Base-by-base conservation (phyloP, 2,888 invertebrate genomes). In the Lepidocyrtinus sp. region DNA sequence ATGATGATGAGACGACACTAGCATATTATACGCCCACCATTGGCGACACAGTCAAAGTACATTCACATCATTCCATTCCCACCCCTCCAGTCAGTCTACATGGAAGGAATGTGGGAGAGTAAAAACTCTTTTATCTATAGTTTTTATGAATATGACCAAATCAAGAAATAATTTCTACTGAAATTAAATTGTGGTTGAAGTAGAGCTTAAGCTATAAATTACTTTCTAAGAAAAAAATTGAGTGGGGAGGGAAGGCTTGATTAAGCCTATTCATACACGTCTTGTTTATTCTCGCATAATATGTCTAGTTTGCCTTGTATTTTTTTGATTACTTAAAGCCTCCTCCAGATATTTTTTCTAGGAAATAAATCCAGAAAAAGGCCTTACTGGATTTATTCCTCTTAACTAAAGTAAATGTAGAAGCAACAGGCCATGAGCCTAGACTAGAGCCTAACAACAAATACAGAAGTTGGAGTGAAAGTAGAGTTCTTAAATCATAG, bases 1-100 rank as follows among this genome's bases (percentile, higher is more conserved):
- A 72, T 46, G 72, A 46, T 62, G 46, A 63, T 72, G 72, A 46
- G 63, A 45, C 46, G 63, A 26, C 59, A 68, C 21, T 36, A 26
- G 22, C 62, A 19, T 19, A 2, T 19, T 36, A 62, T 71, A 59
- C 72, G 46, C 72, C 72, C 72, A 72, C 70, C 17, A 59, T 5
- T 63, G 63, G 36, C 63, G 71, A 27, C 67, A 27, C 67, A 67
- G 67, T 45, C 64, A 25, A 62, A 15, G 24, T 62, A 36, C 36
- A 36, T 36, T 36, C 36, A 36, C 36, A 36, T 36, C 36, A 36
- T 36, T 36, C 12, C 36, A 12, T 36, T 36, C 36, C 36, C n/a
- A n/a, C n/a, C n/a, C n/a, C n/a, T n/a, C n/a, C n/a, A n/a, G n/a
- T n/a, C n/a, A n/a, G n/a, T n/a, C n/a, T n/a, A n/a, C n/a, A n/a